Evolutionary conservation across 2,888 invertebrate genomes (phyloP), one percentile per base, ranked within the genome.

Genomic region (Timema podura): DNA sequence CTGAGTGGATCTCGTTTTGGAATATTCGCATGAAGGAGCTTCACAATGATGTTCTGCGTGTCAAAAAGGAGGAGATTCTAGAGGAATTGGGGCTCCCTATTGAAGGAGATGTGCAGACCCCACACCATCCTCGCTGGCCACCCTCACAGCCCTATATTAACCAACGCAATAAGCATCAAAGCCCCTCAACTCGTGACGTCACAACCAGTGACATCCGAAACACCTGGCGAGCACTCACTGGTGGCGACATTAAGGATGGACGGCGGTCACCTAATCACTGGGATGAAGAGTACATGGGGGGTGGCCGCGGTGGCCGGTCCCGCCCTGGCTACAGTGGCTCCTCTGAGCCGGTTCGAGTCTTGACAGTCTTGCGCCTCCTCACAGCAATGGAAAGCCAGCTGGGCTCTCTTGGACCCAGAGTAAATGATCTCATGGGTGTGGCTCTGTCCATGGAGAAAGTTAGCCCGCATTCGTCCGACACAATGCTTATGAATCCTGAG

Each of bases 1-100:
- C 93, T 0, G 95, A 95, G 77, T 95, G 95, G 95, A 93, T 93
- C 68, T 82, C 87, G 67, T 93, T 88, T 79, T 95, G 95, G 95
- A 92, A 91, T 76, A 87, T 87, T 71, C 86, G 92, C 11, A 91
- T 93, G 89, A 88, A 89, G 69, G 92, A 92, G 74, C 80, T 95
- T 8, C 91, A 92, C 77, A 86, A 87, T 47, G 87, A 87, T 13
- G 89, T 92, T 76, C 78, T 92, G 6, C 86, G 87, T 69, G 81
- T 83, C 15, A 85, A 88, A 71, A 88, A 91, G 74, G 85, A 86
- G 68, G 92, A 91, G 74, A 84, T 93, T 9, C 87, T 89, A 76
- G 85, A 88, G 68, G 82, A 88, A 80, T 79, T 84, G 76, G 85
- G 85, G 77, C 75, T 85, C 76, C 79, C 83, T 1, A 83, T 84